phyloP scores from a whole-genome alignment of 2,888 invertebrate species.

The Theodoxus fluviatilis region DNA sequence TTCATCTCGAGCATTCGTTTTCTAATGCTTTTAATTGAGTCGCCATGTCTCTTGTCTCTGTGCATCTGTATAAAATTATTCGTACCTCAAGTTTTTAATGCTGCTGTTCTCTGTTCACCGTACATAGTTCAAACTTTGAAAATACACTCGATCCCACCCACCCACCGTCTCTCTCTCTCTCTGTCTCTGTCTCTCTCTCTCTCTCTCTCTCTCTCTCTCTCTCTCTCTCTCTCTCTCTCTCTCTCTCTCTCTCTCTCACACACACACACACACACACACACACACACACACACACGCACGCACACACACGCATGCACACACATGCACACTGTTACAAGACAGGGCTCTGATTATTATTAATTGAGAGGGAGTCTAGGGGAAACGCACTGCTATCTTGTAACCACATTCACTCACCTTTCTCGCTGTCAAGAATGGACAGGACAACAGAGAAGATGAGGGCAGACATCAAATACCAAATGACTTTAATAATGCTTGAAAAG shows the following conservation, averaged over 20 bases:
- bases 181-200: neutral
- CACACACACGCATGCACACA: constrained; percentile 6
- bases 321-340: too few species aligned
- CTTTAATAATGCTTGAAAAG: too few species aligned
- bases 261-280: constrained; percentile 5
- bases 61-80: neutral
- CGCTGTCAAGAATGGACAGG: too few species aligned
- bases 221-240: neutral
- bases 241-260: constrained; percentile 13
- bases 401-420: too few species aligned
- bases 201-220: constrained; percentile 4
- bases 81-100: constrained; percentile 6
- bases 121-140: neutral
- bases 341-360: too few species aligned
- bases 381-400: too few species aligned
- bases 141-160: too few species aligned
- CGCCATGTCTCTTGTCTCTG: neutral
- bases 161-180: neutral
- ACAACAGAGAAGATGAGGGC: too few species aligned
- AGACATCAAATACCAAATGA: too few species aligned
- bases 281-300: neutral
- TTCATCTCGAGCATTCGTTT: too few species aligned
- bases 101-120: neutral
- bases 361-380: too few species aligned
- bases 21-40: too few species aligned